phyloP scores from a whole-genome alignment of 23 tunicate species.

The Halocynthia roretzi region DNA sequence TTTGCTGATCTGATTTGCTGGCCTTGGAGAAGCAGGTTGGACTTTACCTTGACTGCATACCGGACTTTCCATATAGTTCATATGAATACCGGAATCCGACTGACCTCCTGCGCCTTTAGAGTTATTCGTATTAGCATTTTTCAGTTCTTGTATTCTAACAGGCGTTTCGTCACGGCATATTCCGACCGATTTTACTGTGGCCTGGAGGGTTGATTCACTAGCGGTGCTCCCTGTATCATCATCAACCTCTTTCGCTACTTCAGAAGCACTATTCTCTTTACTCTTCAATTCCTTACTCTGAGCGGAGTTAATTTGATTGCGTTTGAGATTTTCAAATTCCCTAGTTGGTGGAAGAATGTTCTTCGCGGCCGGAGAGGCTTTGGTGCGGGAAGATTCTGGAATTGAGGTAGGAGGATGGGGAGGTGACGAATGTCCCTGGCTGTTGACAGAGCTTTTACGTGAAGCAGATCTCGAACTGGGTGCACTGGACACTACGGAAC shows the following conservation, averaged over 20 bases:
- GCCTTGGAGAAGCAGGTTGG: too few species aligned
- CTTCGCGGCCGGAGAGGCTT: neutral
- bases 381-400: neutral
- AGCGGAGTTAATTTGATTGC: neutral
- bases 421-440: slow-evolving; percentile 24
- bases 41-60: too few species aligned
- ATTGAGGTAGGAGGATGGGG: slow-evolving; percentile 19
- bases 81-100: too few species aligned
- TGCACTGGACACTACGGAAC: slow-evolving; percentile 21
- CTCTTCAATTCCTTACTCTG: neutral
- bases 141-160: neutral
- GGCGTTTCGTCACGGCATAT: too few species aligned
- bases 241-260: too few species aligned
- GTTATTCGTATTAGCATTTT: neutral
- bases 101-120: neutral
- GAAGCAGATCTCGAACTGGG: slow-evolving; percentile 10
- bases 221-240: too few species aligned
- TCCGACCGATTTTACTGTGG: too few species aligned
- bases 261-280: neutral
- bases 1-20: too few species aligned
- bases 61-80: too few species aligned
- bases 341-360: too few species aligned
- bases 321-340: neutral
- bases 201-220: too few species aligned
- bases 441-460: slow-evolving; percentile 14